These are phyloP conservation scores for Neoitamus cyanurus DNA, from an alignment of 2,888 invertebrate species.

Conservation along the genomic window DNA sequence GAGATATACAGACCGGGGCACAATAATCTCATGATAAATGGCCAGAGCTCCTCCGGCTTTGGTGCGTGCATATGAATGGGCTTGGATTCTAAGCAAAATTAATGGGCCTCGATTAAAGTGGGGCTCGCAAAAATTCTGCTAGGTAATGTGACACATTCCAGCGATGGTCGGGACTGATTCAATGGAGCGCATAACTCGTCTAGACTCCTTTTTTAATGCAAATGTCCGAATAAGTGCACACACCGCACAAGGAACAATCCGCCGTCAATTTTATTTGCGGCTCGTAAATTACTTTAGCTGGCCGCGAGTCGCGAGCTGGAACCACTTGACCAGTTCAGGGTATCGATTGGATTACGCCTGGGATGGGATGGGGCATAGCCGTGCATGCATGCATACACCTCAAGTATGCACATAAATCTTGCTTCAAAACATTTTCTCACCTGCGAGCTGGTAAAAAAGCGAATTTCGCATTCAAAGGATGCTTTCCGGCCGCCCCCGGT, in stretches of 20 bases:
- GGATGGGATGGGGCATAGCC: background rate
- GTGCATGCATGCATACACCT: background rate
- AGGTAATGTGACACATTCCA: background rate
- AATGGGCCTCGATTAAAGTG: slow-evolving; percentile 16
- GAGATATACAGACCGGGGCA: background rate
- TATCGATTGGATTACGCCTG: background rate
- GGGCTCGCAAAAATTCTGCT: background rate
- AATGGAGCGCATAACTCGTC: background rate
- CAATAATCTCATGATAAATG: slow-evolving; percentile 13
- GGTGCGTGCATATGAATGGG: background rate
- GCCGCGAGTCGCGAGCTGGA: background rate
- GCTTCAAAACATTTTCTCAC: slow-evolving; percentile 27
- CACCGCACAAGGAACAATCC: background rate
- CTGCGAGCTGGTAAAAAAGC: background rate
- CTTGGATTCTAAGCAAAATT: background rate
- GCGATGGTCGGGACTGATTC: background rate
- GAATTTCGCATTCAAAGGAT: background rate
- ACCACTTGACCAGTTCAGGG: background rate
- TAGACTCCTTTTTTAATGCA: slow-evolving; percentile 9
- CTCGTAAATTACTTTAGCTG: background rate
- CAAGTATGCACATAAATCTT: slow-evolving; percentile 27
- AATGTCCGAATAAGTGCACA: background rate
- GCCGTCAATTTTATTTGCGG: slow-evolving; percentile 22
- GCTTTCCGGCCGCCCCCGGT: background rate
- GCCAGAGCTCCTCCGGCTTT: background rate